These are phyloP conservation scores for Aphidius gifuensis DNA, from an alignment of 1,140 invertebrate genomes.

Conservation along the genomic window DNA sequence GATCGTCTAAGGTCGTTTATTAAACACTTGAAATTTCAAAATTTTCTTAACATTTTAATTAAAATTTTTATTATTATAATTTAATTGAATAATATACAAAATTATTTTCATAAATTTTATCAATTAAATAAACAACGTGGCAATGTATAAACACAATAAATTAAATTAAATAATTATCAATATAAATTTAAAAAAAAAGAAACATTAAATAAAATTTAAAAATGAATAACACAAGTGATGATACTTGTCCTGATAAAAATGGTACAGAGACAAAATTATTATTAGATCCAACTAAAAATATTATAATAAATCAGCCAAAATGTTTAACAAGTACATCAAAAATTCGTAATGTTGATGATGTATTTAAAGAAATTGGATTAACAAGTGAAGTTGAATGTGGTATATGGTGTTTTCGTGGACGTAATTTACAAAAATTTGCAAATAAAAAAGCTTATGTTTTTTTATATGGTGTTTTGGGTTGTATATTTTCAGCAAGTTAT, in stretches of 20 bases:
- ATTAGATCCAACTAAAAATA: conserved; percentile 29
- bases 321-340: conserved; percentile 36
- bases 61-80: no score
- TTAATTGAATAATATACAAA: no score
- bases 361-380: conserved; percentile 55
- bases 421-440: conserved; percentile 64
- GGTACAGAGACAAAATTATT: conserved; percentile 16
- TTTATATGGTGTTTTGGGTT: conserved; percentile 70
- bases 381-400: conserved; percentile 65
- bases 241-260: conserved; percentile 5
- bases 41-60: no score
- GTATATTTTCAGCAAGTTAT: conserved; percentile 72
- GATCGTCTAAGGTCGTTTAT: no score
- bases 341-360: conserved; percentile 53
- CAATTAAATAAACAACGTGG: no score
- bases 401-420: conserved; percentile 60
- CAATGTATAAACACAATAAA: no score
- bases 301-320: conserved; percentile 36
- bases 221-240: conserved; percentile 9
- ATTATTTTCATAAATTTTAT: no score
- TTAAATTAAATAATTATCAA: neutral
- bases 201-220: neutral
- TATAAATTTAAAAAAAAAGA: neutral
- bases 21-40: no score
- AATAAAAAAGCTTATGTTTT: conserved; percentile 74